Evolutionary conservation across 2,888 invertebrate genomes (phyloP), one percentile per base, ranked within the genome.

Genomic region (Volucella inflata): DNA sequence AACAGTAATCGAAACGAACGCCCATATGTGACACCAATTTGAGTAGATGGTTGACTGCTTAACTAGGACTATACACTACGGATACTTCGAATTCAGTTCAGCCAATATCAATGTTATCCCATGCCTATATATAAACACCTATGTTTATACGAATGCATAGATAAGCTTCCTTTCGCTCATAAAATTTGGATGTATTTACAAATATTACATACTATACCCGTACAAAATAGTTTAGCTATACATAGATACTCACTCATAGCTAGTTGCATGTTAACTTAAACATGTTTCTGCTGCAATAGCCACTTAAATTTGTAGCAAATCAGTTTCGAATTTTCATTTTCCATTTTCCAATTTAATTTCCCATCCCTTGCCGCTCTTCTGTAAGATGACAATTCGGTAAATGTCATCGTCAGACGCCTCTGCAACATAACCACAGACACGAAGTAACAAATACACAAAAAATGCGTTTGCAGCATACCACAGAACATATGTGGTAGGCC

Each of bases 1-100:
- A 75, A 79, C 83, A 74, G 74, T 60, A 79, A 79, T 84, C 53
- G 53, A 68, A 84, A 59, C 48, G 44, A 75, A 51, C 59, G 6
- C 46, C 59, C 55, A 78, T 51, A 68, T 60, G 76, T 68, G 76
- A 53, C 62, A 70, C 70, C 62, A 50, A 68, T 67, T 57, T 46
- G 59, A 21, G 62, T 53, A 30, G 3, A 59, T 60, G 46, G 65
- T 55, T 72, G 77, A 46, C 38, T 77, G 71, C 55, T 3, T 62
- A 76, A 65, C 68, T 70, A 57, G 68, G 57, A 68, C 48, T 62
- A 16, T 48, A 30, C 16, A 59, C 42, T 16, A 44, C 6, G 44
- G 9, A 50, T 53, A n/a, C 36, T 8, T 8, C 14, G 21, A 21
- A 59, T 57, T 59, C 30, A n/a, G 21, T 17, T 10, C 4, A 8